Percentiles rank a stretch among this genome's conserved stretches.
Evolutionary conservation across 1,140 invertebrate genomes (phyloP).

Genomic region (Bombus affinis): DNA sequence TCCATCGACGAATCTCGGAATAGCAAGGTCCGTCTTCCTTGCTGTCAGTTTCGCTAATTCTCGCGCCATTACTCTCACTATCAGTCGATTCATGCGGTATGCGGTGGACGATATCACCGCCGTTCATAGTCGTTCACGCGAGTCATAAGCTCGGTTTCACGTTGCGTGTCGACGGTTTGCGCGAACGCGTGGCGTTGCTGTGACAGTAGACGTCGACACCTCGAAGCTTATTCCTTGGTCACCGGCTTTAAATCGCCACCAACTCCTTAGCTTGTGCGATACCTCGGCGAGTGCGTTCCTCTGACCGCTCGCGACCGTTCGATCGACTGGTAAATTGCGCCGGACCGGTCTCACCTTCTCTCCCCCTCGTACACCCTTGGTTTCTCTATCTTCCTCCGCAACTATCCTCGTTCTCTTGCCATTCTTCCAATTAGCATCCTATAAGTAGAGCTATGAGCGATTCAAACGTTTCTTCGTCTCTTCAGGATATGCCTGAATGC

Average conservation of each 20-base stretch:
- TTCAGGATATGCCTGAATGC: neutral
- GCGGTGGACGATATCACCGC: neutral
- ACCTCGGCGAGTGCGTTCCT: conserved; percentile 4
- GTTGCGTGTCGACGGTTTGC: conserved; percentile 12
- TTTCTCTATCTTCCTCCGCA: neutral
- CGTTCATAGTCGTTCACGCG: neutral
- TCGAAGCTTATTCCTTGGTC: conserved; percentile 22
- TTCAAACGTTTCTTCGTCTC: neutral
- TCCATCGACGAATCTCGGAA: neutral
- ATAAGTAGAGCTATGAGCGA: conserved; percentile 4
- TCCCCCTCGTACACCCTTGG: neutral
- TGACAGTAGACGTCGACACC: conserved; percentile 30
- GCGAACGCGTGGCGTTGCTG: neutral
- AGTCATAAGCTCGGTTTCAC: conserved; percentile 3
- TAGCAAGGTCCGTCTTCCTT: neutral
- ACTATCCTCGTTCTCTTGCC: conserved; percentile 2
- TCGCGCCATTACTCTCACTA: neutral
- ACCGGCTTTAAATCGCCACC: conserved; percentile 20
- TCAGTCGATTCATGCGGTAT: neutral
- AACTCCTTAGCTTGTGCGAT: neutral
- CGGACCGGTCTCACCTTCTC: conserved; percentile 41
- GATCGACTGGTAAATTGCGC: conserved; percentile 48
- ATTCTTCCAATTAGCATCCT: conserved; percentile 54
- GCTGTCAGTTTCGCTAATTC: neutral
- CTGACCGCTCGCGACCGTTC: conserved; percentile 17